Conservation (phyloP, 2,888 invertebrate species). For the Aleiodes testaceus region DNA sequence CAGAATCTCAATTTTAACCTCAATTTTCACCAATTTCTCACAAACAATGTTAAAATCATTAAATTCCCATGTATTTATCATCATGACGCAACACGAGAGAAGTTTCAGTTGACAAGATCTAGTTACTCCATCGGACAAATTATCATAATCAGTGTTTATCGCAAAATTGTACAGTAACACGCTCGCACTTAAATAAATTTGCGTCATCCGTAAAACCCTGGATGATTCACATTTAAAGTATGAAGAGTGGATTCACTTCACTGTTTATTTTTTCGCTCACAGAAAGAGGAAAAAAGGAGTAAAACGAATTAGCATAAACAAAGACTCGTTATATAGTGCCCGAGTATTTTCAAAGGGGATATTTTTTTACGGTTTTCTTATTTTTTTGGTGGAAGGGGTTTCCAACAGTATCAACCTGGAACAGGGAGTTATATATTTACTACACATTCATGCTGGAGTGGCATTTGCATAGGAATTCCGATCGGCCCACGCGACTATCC, state of each 20-base stretch:
- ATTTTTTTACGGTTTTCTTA: conserved; percentile 11
- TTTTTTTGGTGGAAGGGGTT: conserved; percentile 24
- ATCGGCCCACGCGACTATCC: conserved; percentile 38
- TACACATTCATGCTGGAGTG: conserved; percentile 28
- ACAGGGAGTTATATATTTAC: conserved; percentile 27
- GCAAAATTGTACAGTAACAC: conserved; percentile 10
- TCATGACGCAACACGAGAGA: too few species aligned
- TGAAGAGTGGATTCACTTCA: conserved; percentile 1
- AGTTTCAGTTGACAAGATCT: too few species aligned
- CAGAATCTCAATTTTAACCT: too few species aligned
- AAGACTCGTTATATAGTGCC: conserved; percentile 36
- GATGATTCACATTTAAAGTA: conserved; percentile 17
- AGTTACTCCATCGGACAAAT: not conserved
- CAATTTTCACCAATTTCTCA: too few species aligned
- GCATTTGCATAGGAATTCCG: conserved; percentile 46
- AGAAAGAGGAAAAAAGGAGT: not conserved
- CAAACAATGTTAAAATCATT: too few species aligned
- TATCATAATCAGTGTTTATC: conserved; percentile 17
- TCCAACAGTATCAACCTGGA: conserved; percentile 31
- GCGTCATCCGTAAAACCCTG: conserved; percentile 5
- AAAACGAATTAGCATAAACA: conserved; percentile 41
- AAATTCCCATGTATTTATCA: too few species aligned
- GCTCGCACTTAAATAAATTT: conserved; percentile 2
- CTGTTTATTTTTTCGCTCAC: conserved; percentile 5
- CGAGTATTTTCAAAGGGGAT: not conserved